Percentiles rank a stretch among this genome's conserved stretches.
These are phyloP conservation scores for Taeniopygia guttata DNA, from an alignment of 2,797 vertebrate species.

Conservation along the genomic window DNA sequence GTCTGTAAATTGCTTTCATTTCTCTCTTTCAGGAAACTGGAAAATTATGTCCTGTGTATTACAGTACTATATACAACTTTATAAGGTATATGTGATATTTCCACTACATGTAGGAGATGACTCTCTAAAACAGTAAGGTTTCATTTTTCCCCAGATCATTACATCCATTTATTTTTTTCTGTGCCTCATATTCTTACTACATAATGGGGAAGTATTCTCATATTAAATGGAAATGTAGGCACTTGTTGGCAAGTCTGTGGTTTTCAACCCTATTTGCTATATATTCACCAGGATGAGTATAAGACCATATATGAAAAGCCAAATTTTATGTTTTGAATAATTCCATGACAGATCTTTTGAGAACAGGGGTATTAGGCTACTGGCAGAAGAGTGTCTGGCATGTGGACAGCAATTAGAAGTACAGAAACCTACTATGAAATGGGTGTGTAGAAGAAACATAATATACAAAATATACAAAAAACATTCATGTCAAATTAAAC, in stretches of 20 bases:
- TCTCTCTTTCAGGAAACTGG: not conserved
- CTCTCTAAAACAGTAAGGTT: not conserved
- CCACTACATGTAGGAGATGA: not conserved
- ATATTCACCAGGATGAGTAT: not conserved
- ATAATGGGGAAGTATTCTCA: not conserved
- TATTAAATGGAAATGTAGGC: constrained; percentile 8
- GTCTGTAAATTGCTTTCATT: not conserved
- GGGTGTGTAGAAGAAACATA: not conserved
- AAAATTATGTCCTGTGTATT: not conserved
- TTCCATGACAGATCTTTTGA: not conserved
- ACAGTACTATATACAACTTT: not conserved
- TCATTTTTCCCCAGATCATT: not conserved
- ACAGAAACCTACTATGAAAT: not conserved
- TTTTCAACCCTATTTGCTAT: not conserved
- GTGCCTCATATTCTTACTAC: not conserved
- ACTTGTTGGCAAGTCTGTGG: not conserved
- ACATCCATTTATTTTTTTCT: not conserved
- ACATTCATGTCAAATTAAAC: not conserved
- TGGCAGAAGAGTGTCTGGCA: not conserved
- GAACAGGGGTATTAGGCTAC: not conserved
- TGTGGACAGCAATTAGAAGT: not conserved
- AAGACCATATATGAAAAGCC: not conserved
- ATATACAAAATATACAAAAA: not conserved
- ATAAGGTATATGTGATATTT: not conserved
- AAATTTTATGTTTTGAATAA: not conserved